These are phyloP conservation scores for Malacoctenus gilli DNA, from an alignment of 2,797 vertebrate species.

Conservation along the genomic window DNA sequence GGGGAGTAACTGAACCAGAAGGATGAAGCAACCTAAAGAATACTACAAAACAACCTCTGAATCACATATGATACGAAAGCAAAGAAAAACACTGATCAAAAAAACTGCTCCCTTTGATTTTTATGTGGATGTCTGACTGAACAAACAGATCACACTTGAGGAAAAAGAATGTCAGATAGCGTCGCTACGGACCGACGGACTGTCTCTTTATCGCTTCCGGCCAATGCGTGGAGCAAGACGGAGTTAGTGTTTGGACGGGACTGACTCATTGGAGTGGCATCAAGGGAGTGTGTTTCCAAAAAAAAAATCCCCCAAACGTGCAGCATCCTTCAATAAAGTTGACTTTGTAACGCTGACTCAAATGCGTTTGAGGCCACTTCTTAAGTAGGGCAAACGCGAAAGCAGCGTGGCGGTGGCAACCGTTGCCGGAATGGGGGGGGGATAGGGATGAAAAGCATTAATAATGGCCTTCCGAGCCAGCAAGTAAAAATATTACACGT, in stretches of 20 bases:
- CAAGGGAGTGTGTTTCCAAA: neutral
- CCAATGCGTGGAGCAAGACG: neutral
- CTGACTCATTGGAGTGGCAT: neutral
- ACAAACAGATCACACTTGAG: no score
- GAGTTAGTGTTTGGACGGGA: neutral
- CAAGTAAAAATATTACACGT: slow-evolving; percentile 19
- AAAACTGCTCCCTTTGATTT: no score
- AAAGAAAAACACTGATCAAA: no score
- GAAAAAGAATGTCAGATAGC: no score
- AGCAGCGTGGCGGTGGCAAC: neutral
- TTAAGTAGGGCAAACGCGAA: neutral
- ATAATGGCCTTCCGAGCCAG: slow-evolving; percentile 5
- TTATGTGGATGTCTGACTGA: no score
- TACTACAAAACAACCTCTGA: no score
- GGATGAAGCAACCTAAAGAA: no score
- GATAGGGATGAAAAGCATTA: slow-evolving; percentile 14
- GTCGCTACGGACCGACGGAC: neutral
- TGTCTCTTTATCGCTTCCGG: neutral
- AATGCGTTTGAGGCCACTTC: neutral
- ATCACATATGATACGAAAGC: no score
- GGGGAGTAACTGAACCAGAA: no score
- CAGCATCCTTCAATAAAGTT: neutral
- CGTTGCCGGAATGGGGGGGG: neutral
- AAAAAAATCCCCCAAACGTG: no score
- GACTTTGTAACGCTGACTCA: neutral